phyloP scores from a whole-genome alignment of 2,888 invertebrate genomes.

The Sericinus montela region DNA sequence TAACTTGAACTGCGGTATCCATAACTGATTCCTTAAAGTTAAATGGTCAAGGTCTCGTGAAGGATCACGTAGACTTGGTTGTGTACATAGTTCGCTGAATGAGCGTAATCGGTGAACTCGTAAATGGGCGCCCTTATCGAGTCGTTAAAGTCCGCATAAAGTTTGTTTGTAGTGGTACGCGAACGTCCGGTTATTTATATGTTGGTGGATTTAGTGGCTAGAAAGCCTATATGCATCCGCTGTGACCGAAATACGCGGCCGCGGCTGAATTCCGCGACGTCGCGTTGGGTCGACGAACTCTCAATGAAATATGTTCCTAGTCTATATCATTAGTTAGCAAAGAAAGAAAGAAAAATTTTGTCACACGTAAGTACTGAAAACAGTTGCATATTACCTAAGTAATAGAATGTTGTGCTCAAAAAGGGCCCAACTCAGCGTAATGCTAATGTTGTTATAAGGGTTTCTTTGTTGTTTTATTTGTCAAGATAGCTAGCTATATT shows the following conservation, averaged over 20 bases:
- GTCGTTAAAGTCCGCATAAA: slow-evolving; percentile 55
- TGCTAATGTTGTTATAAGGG: no score
- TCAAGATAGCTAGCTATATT: no score
- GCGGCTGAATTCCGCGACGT: slow-evolving; percentile 74
- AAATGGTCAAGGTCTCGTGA: slow-evolving; percentile 14
- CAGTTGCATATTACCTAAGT: no score
- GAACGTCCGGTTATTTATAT: slow-evolving; percentile 57
- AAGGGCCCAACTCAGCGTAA: no score
- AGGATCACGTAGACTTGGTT: slow-evolving; percentile 25
- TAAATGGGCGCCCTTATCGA: slow-evolving; percentile 52
- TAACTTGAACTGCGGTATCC: neutral
- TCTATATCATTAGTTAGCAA: no score
- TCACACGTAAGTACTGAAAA: no score
- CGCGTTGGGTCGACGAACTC: slow-evolving; percentile 70
- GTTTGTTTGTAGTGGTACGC: slow-evolving; percentile 38
- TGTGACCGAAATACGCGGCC: slow-evolving; percentile 64
- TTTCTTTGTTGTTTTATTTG: no score
- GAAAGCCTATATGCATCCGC: slow-evolving; percentile 66
- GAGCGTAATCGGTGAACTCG: slow-evolving; percentile 43
- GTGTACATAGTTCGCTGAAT: slow-evolving; percentile 36
- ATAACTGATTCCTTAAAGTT: neutral
- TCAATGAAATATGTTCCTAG: slow-evolving; percentile 15
- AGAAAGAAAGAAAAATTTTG: no score
- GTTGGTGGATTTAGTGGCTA: slow-evolving; percentile 57
- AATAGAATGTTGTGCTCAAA: no score